Evolutionary conservation across 2,888 invertebrate genomes (phyloP).

Genomic region (Leucozona laternaria): DNA sequence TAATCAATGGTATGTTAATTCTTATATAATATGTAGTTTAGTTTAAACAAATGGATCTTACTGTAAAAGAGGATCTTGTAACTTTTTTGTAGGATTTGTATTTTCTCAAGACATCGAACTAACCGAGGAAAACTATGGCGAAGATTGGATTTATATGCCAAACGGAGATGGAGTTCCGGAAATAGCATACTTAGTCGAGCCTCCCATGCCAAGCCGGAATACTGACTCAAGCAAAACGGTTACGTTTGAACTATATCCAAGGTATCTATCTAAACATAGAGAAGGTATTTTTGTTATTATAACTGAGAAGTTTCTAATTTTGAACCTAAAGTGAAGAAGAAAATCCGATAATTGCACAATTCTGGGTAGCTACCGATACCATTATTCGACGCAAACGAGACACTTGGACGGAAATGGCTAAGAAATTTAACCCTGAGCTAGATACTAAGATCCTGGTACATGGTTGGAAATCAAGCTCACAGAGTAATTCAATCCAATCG

Average conservation of each 20-base stretch:
- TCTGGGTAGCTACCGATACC: conserved; percentile 78
- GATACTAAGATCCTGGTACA: conserved; percentile 83
- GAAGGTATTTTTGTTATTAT: background rate
- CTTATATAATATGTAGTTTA: background rate
- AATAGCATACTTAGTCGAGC: conserved; percentile 82
- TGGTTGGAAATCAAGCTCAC: conserved; percentile 83
- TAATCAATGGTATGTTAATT: conserved; percentile 42
- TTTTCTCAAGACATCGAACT: conserved; percentile 79
- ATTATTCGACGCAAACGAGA: conserved; percentile 80
- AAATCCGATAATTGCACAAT: conserved; percentile 77
- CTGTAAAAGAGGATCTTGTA: background rate
- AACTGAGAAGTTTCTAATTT: background rate
- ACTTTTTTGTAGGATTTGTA: conserved; percentile 33
- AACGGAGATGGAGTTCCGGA: conserved; percentile 83
- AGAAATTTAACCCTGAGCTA: conserved; percentile 81
- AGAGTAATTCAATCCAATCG: conserved; percentile 82
- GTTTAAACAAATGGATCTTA: background rate
- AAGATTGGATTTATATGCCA: conserved; percentile 84
- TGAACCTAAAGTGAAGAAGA: conserved; percentile 67
- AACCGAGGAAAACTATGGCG: conserved; percentile 82
- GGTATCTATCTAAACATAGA: conserved; percentile 75
- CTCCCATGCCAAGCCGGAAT: conserved; percentile 79
- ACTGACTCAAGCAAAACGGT: conserved; percentile 78
- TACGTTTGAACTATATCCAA: conserved; percentile 81
- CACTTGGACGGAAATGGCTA: conserved; percentile 81